phyloP scores from a whole-genome alignment of 2,113 vertebrate genomes.

The Aptenodytes forsteri region DNA sequence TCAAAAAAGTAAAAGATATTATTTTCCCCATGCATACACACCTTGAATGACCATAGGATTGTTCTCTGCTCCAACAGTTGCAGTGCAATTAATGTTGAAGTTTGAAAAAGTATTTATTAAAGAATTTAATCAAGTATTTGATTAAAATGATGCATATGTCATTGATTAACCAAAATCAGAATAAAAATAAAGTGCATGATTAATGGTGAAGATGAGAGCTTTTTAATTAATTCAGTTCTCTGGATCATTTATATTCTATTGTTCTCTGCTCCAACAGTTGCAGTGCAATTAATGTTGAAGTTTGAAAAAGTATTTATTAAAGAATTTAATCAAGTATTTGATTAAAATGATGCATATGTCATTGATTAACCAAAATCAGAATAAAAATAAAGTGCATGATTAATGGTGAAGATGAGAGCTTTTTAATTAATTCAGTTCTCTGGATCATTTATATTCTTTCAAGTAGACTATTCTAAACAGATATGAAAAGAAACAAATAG shows the following conservation, averaged over 20 bases:
- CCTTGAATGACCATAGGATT: neutral
- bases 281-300: neutral
- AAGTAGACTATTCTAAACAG: neutral
- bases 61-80: neutral
- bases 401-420: neutral
- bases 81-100: neutral
- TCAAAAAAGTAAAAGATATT: neutral
- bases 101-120: constrained; percentile 14
- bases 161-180: constrained; percentile 40
- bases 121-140: constrained; percentile 12
- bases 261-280: neutral
- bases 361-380: constrained; percentile 40
- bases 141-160: constrained; percentile 10
- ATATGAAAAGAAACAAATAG: neutral
- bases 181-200: constrained; percentile 2
- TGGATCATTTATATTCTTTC: constrained; percentile 3
- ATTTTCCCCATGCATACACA: neutral
- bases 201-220: neutral
- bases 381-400: constrained; percentile 2
- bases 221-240: constrained; percentile 6
- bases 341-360: constrained; percentile 10
- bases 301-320: constrained; percentile 14
- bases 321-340: constrained; percentile 12
- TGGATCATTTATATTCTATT: neutral
- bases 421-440: constrained; percentile 6